Base-by-base conservation (phyloP, 2,113 vertebrate genomes). In the Capricornis sumatraensis region DNA sequence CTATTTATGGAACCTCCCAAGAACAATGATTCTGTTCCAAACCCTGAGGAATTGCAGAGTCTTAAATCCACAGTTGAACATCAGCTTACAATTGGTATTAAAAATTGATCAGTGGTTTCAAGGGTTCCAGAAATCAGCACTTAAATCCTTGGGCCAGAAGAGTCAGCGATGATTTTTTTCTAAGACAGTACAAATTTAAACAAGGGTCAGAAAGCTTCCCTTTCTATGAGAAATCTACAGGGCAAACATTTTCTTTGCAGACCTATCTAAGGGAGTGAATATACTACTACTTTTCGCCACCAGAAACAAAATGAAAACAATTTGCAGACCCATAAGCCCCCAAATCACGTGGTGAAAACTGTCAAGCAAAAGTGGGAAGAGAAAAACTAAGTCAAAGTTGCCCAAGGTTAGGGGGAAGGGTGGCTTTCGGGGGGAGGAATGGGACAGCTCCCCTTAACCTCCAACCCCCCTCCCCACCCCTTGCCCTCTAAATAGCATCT, bases 21-120 rank as follows among this genome's bases (percentile, higher is more conserved):
- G 81, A 97, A 95, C 57, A 92, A 95, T 17, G 60, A 94, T 91
- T 92, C 45, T n/a, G 55, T 86, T 78, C 43, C 43, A 23, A 88
- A 79, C 47, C 25, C 43, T 40, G 36, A 83, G 4, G 0, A 53
- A 86, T n/a, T 87, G 91, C 96, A 97, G 97, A 97, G 78, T 45
- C 95, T 98, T 92, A 52, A 89, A 97, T 96, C 87, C 95, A 81
- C 79, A 78, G 94, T 45, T 43, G 87, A 94, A 95, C 81, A 95
- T n/a, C 85, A 95, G 95, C 97, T 90, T 27, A 91, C 83, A 89
- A n/a, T 79, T 28, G 97, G 93, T 87, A 94, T 96, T 95, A 92
- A 97, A 89, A 87, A 98, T 87, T 93, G 96, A 98, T 88, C 85
- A 81, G 82, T 60, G 84, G 85, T 83, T 95, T 60, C 25, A n/a